phyloP scores from a whole-genome alignment of 92 coral and sea anemone species.

The Phenganax stokvisi region DNA sequence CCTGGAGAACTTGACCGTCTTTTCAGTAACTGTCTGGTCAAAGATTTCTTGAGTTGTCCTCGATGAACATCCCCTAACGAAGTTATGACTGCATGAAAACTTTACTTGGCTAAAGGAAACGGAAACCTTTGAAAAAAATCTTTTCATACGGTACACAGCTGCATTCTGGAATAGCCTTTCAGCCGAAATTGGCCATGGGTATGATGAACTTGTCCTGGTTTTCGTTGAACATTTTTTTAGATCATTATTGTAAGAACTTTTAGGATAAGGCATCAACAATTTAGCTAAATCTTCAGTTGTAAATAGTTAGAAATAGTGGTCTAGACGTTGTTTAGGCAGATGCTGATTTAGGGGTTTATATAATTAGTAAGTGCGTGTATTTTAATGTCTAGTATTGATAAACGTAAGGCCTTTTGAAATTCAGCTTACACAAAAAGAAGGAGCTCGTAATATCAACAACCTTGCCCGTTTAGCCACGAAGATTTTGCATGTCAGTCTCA shows the following conservation, averaged over 20 bases:
- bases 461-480: too few species aligned
- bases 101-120: slow-evolving; percentile 4
- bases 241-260: background rate
- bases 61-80: too few species aligned
- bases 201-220: background rate
- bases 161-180: slow-evolving; percentile 18
- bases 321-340: background rate
- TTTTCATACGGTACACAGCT: slow-evolving; percentile 20
- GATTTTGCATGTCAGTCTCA: too few species aligned
- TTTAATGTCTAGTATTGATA: background rate
- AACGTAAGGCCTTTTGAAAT: slow-evolving; percentile 1
- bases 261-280: background rate
- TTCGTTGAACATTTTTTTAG: slow-evolving; percentile 6
- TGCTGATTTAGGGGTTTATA: background rate
- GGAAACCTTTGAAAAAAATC: slow-evolving; percentile 4
- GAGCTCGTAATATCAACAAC: too few species aligned
- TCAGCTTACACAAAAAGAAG: too few species aligned
- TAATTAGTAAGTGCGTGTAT: background rate
- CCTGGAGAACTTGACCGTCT: too few species aligned
- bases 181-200: slow-evolving; percentile 15
- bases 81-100: slow-evolving; percentile 8
- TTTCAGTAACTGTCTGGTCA: too few species aligned
- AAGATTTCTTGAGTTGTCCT: too few species aligned
- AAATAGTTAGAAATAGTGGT: background rate
- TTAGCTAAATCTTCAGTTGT: background rate